Conservation (phyloP, 2,888 invertebrate genomes). For the Hirtodrosophila confusa region DNA sequence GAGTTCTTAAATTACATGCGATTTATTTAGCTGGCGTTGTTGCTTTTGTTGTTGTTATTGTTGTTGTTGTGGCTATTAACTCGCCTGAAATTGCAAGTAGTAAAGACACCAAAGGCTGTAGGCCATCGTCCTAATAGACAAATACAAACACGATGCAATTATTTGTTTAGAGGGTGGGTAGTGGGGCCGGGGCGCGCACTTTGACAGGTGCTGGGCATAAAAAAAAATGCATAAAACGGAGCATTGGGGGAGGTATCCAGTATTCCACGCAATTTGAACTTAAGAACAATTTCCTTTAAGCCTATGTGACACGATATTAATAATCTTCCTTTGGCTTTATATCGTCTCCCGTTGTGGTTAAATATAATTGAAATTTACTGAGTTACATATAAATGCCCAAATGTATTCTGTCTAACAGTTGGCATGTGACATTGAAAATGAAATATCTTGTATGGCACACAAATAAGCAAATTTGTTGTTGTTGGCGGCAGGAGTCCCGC, state of each 20-base stretch:
- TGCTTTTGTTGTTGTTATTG: conserved; percentile 11
- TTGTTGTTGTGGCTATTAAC: conserved; percentile 60
- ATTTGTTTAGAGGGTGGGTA: conserved; percentile 49
- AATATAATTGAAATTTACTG: too few relatives aligned
- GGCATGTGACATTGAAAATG: too few relatives aligned
- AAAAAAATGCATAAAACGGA: conserved; percentile 16
- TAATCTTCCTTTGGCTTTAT: too few relatives aligned
- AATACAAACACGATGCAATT: conserved; percentile 71
- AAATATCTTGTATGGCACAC: too few relatives aligned
- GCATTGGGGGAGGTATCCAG: not conserved
- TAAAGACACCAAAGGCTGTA: conserved; percentile 19
- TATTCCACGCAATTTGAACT: too few relatives aligned
- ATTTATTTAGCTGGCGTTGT: conserved; percentile 51
- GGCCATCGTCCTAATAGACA: conserved; percentile 48
- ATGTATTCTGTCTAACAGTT: too few relatives aligned
- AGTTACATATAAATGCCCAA: too few relatives aligned
- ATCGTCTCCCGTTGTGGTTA: too few relatives aligned
- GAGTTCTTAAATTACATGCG: conserved; percentile 57
- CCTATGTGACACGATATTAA: too few relatives aligned
- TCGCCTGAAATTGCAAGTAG: conserved; percentile 61
- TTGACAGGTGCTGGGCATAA: conserved; percentile 14
- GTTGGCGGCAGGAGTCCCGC: too few relatives aligned
- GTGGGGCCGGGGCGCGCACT: not conserved
- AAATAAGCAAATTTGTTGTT: too few relatives aligned
- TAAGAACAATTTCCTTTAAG: too few relatives aligned